A percentile compares a stretch with the other conserved stretches of the same genome.
Evolutionary conservation across 2,797 vertebrate species (phyloP).

Genomic region (Euphonia xanthogaster): DNA sequence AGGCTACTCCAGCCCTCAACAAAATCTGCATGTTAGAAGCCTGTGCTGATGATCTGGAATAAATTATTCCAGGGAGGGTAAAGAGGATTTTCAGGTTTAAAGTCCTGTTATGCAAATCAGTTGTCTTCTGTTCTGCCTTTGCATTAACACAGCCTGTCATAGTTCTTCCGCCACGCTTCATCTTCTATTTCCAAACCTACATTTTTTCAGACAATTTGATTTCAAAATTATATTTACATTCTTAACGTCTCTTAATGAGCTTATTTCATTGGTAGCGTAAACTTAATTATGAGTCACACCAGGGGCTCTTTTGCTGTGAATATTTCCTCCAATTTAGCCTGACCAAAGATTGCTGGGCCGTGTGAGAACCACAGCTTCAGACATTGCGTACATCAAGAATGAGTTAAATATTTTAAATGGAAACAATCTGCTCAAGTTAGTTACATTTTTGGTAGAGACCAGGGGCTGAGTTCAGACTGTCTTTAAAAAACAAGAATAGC

Average conservation of each 20-base stretch:
- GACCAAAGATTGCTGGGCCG: constrained; percentile 4
- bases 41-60: constrained; percentile 7
- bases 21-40: constrained; percentile 21
- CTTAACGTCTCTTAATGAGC: constrained; percentile 56
- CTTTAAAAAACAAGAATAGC: not conserved
- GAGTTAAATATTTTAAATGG: not conserved
- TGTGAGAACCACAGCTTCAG: not conserved
- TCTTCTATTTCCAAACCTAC: constrained; percentile 46
- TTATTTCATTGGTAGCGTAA: constrained; percentile 53
- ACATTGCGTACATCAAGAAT: not conserved
- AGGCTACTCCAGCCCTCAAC: not conserved
- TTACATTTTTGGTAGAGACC: not conserved
- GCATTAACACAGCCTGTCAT: constrained; percentile 11
- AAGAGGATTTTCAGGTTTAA: constrained; percentile 58
- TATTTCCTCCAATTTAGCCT: constrained; percentile 43
- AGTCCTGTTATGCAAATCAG: constrained; percentile 54
- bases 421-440: not conserved
- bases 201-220: constrained; percentile 63
- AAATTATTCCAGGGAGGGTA: constrained; percentile 33
- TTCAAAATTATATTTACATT: constrained; percentile 65
- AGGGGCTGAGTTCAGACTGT: not conserved
- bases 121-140: constrained; percentile 43
- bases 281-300: constrained; percentile 64
- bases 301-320: constrained; percentile 43
- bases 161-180: not conserved